Conservation (phyloP, 2,797 vertebrate species). For the Myotis planiceps region DNA sequence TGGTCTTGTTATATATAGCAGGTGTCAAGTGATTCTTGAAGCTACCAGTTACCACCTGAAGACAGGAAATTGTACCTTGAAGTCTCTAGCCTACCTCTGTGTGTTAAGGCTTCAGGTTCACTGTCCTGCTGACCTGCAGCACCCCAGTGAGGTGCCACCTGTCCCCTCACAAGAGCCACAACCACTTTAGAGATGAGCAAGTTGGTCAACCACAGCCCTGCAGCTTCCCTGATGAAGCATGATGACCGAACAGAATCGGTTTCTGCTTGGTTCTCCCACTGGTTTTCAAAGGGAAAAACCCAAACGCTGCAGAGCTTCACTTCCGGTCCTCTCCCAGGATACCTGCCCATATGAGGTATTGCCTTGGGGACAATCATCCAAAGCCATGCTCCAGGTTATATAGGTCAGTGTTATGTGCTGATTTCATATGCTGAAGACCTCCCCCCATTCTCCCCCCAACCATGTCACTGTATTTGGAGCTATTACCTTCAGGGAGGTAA, state of each 20-base stretch:
- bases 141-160: neutral
- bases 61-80: neutral
- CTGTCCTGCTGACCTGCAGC: neutral
- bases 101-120: neutral
- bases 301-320: neutral
- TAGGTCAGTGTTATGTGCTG: neutral
- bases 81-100: neutral
- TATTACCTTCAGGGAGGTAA: neutral
- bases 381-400: neutral
- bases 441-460: neutral
- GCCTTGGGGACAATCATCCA: neutral
- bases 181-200: neutral
- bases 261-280: neutral
- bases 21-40: neutral
- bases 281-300: neutral
- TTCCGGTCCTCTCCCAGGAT: neutral
- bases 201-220: neutral
- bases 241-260: neutral
- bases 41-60: neutral
- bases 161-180: neutral
- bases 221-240: fast-evolving
- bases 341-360: neutral
- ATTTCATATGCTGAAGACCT: neutral
- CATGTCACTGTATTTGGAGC: neutral
- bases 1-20: neutral